phyloP scores from a whole-genome alignment of 2,797 vertebrate species.

The Halcyon smyrnensis region DNA sequence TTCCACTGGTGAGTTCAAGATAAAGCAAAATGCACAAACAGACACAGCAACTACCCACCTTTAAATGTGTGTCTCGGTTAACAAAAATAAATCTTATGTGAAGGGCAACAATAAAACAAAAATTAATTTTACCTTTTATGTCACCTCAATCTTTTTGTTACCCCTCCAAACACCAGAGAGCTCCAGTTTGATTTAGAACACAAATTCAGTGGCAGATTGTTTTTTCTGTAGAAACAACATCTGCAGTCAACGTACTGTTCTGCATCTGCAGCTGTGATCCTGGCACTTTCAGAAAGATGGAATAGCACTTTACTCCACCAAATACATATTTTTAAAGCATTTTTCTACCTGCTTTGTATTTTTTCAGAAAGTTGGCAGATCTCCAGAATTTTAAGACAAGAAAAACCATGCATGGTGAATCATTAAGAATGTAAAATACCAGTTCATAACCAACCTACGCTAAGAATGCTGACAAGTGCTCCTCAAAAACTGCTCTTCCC shows the following conservation, averaged over 20 bases:
- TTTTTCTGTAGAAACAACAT: constrained; percentile 51
- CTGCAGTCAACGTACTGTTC: constrained; percentile 36
- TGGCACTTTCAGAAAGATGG: constrained; percentile 23
- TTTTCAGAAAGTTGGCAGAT: constrained; percentile 13
- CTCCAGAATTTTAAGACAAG: background rate
- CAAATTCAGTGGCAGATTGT: constrained; percentile 19
- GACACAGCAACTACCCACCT: background rate
- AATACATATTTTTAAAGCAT: constrained; percentile 61
- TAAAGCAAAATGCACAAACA: constrained; percentile 15
- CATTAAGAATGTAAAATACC: background rate
- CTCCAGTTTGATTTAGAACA: constrained; percentile 55
- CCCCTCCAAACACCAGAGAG: background rate
- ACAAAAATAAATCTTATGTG: background rate
- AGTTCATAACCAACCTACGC: background rate
- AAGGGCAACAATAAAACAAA: constrained; percentile 7
- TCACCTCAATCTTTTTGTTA: constrained; percentile 41
- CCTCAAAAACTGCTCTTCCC: background rate
- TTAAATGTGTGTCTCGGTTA: constrained; percentile 16
- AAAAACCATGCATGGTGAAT: background rate
- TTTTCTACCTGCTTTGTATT: constrained; percentile 67
- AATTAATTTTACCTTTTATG: constrained; percentile 24
- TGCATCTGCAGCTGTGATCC: constrained; percentile 48
- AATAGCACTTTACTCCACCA: constrained; percentile 31
- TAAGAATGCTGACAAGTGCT: background rate
- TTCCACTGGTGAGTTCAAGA: background rate